Evolutionary conservation across 1,140 invertebrate genomes (phyloP).

Genomic region (Drosophila arizonae): DNA sequence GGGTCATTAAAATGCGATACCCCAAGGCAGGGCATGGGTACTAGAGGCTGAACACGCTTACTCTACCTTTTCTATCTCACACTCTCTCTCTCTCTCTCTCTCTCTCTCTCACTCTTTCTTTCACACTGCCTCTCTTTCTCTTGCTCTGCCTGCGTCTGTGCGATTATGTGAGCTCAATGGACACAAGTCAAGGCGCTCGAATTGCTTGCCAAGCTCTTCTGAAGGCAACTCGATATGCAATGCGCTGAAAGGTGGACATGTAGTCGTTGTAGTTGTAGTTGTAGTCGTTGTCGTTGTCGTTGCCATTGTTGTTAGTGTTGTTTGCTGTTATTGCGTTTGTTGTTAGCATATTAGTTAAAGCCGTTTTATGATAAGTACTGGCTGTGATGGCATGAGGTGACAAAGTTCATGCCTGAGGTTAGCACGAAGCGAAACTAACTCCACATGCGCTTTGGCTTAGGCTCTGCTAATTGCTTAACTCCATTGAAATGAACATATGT

Average conservation of each 20-base stretch:
- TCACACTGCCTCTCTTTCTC: neutral
- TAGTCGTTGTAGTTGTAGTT: constrained; percentile 38
- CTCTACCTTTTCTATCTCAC: neutral
- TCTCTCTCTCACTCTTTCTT: neutral
- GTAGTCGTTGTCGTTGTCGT: constrained; percentile 17
- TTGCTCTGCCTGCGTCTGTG: neutral
- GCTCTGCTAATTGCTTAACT: neutral
- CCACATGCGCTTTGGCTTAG: neutral
- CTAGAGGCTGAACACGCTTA: neutral
- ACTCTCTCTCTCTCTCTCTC: constrained; percentile 5
- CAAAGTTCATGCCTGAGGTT: constrained; percentile 64
- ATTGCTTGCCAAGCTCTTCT: constrained; percentile 60
- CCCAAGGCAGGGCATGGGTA: constrained; percentile 24
- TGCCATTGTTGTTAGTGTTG: constrained; percentile 24
- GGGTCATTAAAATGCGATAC: constrained; percentile 79
- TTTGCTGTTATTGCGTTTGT: constrained; percentile 20
- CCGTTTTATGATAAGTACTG: constrained; percentile 66
- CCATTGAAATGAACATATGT: neutral
- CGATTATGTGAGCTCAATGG: constrained; percentile 69
- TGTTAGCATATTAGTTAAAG: constrained; percentile 64
- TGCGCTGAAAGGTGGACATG: constrained; percentile 33
- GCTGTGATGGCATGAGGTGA: constrained; percentile 53
- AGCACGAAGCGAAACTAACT: constrained; percentile 8
- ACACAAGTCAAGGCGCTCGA: constrained; percentile 73
- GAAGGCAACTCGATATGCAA: constrained; percentile 73